phyloP scores from a whole-genome alignment of 2,888 invertebrate species.

The Quadriops clusia region DNA sequence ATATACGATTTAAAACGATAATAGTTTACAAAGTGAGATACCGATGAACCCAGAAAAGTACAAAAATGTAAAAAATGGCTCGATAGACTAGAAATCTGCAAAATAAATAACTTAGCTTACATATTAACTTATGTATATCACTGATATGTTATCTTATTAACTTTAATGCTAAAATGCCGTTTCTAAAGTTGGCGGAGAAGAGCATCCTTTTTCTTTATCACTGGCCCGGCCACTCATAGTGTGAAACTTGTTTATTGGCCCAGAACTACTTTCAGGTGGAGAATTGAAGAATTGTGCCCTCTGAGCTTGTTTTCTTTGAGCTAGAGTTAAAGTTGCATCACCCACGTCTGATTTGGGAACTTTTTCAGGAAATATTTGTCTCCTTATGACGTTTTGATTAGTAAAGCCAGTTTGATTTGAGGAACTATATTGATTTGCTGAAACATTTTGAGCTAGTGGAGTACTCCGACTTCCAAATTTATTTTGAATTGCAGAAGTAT shows the following conservation, averaged over 20 bases:
- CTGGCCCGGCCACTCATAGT: slow-evolving; percentile 8
- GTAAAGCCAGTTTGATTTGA: too few species aligned
- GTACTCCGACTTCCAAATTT: too few species aligned
- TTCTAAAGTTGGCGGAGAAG: slow-evolving; percentile 50
- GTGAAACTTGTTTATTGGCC: slow-evolving; percentile 14
- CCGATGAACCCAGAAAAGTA: slow-evolving; percentile 3
- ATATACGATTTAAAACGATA: slow-evolving; percentile 1
- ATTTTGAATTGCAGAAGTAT: too few species aligned
- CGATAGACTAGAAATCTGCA: slow-evolving; percentile 17
- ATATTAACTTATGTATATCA: too few species aligned
- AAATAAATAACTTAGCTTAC: slow-evolving; percentile 10
- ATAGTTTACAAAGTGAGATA: slow-evolving; percentile 1
- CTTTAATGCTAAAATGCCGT: slow-evolving; percentile 48
- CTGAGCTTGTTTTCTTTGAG: slow-evolving; percentile 47
- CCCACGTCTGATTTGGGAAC: too few species aligned
- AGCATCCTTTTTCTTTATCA: slow-evolving; percentile 23
- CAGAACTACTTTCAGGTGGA: slow-evolving; percentile 12
- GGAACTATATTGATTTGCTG: too few species aligned
- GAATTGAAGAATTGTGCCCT: slow-evolving; percentile 46
- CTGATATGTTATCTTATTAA: too few species aligned
- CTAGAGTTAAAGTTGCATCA: too few species aligned
- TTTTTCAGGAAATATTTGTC: too few species aligned
- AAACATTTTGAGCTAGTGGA: too few species aligned
- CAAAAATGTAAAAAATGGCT: slow-evolving; percentile 6
- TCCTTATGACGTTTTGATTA: too few species aligned